Evolutionary conservation across 1,140 invertebrate species (phyloP).

Genomic region (Drosophila nebulosa): DNA sequence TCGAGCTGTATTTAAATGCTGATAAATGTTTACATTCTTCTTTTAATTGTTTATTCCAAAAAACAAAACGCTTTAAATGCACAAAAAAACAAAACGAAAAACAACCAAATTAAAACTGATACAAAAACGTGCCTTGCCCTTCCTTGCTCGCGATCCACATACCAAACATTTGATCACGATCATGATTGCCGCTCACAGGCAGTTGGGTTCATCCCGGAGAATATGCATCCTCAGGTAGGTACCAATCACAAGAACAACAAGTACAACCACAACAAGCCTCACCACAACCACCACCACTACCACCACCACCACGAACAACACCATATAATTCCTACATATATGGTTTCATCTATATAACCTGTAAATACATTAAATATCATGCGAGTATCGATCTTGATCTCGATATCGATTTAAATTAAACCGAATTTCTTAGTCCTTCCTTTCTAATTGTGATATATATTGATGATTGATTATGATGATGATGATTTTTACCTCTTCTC

Average conservation of each 20-base stretch:
- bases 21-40: neutral
- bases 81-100: neutral
- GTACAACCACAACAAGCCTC: conserved; percentile 40
- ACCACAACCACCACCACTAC: conserved; percentile 33
- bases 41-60: neutral
- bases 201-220: conserved; percentile 99
- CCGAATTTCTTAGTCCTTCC: neutral
- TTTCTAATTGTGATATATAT: conserved; percentile 30
- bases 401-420: conserved; percentile 17
- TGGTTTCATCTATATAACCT: conserved; percentile 80
- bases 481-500: conserved; percentile 48
- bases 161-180: no score
- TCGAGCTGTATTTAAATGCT: neutral
- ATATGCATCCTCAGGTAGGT: conserved; percentile 97
- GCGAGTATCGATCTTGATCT: conserved; percentile 49
- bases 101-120: neutral
- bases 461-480: conserved; percentile 18
- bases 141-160: neutral
- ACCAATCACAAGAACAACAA: conserved; percentile 75
- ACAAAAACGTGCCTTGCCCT: neutral
- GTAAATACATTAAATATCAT: conserved; percentile 81
- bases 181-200: conserved; percentile 83
- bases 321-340: conserved; percentile 77
- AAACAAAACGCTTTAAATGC: neutral
- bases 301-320: conserved; percentile 49